phyloP scores from a whole-genome alignment of 2,113 vertebrate genomes.

The Carassius carassius region DNA sequence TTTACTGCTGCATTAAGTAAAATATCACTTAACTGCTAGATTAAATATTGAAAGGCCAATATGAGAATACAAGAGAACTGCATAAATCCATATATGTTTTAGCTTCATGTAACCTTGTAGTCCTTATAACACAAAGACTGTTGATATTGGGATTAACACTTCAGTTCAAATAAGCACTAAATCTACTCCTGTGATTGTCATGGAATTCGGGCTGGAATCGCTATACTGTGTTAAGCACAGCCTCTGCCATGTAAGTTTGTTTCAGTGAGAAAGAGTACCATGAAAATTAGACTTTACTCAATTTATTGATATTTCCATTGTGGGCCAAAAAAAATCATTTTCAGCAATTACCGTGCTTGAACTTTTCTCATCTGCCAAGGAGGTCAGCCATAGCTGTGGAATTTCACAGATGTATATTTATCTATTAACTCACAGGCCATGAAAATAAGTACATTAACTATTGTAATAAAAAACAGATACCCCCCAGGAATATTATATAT shows the following conservation, averaged over 20 bases:
- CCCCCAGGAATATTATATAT: not conserved
- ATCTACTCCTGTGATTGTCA: conserved; percentile 41
- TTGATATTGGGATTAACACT: conserved; percentile 24
- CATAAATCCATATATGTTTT: not conserved
- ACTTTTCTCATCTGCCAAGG: conserved; percentile 22
- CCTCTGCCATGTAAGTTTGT: conserved; percentile 1
- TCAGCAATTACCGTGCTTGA: conserved; percentile 41
- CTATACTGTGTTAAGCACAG: conserved; percentile 6
- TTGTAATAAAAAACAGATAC: not conserved
- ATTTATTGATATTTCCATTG: conserved; percentile 47
- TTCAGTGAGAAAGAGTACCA: conserved; percentile 3
- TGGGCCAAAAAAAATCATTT: conserved; percentile 33
- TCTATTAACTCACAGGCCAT: conserved; percentile 26
- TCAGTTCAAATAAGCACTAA: conserved; percentile 34
- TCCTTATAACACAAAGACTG: conserved; percentile 34
- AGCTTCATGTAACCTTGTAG: conserved; percentile 4
- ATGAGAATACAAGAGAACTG: not conserved
- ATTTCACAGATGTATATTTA: conserved; percentile 32
- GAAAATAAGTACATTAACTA: conserved; percentile 21
- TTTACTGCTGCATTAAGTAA: not conserved
- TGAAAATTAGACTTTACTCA: conserved; percentile 36
- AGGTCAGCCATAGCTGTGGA: conserved; percentile 29
- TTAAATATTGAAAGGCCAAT: not conserved
- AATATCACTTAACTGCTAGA: not conserved
- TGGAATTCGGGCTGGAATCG: conserved; percentile 11